These are phyloP conservation scores for Acrobasis consociella DNA, from an alignment of 2,888 invertebrate species.

Conservation along the genomic window DNA sequence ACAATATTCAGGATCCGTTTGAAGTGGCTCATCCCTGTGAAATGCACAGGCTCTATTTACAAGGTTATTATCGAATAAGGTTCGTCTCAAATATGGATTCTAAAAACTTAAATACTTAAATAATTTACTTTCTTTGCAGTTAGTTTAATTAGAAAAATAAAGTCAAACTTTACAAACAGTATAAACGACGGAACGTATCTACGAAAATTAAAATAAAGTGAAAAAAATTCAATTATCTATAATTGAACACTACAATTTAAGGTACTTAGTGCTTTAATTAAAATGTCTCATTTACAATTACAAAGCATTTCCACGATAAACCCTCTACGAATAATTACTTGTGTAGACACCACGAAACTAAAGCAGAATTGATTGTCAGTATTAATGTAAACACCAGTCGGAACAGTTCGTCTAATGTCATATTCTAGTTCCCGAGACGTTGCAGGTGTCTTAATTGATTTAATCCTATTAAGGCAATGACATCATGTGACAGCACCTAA, in stretches of 20 bases:
- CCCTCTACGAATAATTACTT: background rate
- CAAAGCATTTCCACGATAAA: background rate
- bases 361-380: background rate
- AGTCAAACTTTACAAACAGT: too few species aligned
- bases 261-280: too few species aligned
- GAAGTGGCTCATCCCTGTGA: conserved; percentile 5
- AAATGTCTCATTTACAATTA: background rate
- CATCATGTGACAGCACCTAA: background rate
- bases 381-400: conserved; percentile 10
- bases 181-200: too few species aligned
- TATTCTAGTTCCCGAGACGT: conserved; percentile 21
- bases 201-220: too few species aligned
- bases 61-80: conserved; percentile 15
- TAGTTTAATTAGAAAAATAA: too few species aligned
- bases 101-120: too few species aligned
- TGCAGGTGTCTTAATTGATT: conserved; percentile 11
- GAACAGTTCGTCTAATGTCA: conserved; percentile 12
- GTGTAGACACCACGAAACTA: background rate
- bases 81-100: background rate
- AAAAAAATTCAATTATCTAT: too few species aligned
- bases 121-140: too few species aligned
- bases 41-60: conserved; percentile 10
- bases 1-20: conserved; percentile 4
- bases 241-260: too few species aligned
- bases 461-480: conserved; percentile 15